Evolutionary conservation across 2,113 vertebrate genomes (phyloP).

Genomic region (Bufo bufo): DNA sequence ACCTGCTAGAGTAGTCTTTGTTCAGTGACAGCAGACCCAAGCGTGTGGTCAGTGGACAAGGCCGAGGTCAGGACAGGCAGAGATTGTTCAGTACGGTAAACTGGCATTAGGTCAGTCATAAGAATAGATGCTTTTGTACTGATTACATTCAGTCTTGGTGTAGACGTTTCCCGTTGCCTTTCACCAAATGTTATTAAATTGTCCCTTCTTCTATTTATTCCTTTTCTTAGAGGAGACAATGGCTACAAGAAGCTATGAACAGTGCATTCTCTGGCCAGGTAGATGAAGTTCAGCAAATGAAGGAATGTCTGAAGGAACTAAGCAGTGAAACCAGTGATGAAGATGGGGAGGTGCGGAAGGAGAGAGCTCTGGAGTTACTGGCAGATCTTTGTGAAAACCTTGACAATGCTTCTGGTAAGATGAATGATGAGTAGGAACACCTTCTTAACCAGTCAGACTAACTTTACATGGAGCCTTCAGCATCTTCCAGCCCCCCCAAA

Average conservation of each 20-base stretch:
- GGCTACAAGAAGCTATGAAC: slow-evolving; percentile 81
- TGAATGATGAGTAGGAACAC: neutral
- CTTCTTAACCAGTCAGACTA: too few relatives aligned
- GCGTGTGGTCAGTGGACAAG: too few relatives aligned
- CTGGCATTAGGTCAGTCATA: too few relatives aligned
- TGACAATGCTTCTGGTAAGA: slow-evolving; percentile 87
- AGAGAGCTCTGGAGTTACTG: slow-evolving; percentile 79
- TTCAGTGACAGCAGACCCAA: too few relatives aligned
- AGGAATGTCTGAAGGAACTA: slow-evolving; percentile 77
- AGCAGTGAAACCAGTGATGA: slow-evolving; percentile 64
- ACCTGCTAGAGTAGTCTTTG: too few relatives aligned
- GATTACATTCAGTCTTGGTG: neutral
- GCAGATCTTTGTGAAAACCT: slow-evolving; percentile 88
- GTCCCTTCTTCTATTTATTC: neutral
- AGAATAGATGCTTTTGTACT: too few relatives aligned
- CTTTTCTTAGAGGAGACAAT: slow-evolving; percentile 75
- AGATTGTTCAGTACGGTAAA: too few relatives aligned
- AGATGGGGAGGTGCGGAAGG: slow-evolving; percentile 70
- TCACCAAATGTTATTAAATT: too few relatives aligned
- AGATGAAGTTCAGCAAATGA: slow-evolving; percentile 88
- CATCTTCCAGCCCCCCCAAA: too few relatives aligned
- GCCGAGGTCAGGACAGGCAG: too few relatives aligned
- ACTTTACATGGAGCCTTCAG: too few relatives aligned
- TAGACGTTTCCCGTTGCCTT: neutral
- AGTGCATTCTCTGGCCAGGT: slow-evolving; percentile 79